Percentiles rank a stretch among this genome's conserved stretches.
These are phyloP conservation scores for Tragelaphus scriptus DNA, from an alignment of 2,113 vertebrate species.

Conservation along the genomic window DNA sequence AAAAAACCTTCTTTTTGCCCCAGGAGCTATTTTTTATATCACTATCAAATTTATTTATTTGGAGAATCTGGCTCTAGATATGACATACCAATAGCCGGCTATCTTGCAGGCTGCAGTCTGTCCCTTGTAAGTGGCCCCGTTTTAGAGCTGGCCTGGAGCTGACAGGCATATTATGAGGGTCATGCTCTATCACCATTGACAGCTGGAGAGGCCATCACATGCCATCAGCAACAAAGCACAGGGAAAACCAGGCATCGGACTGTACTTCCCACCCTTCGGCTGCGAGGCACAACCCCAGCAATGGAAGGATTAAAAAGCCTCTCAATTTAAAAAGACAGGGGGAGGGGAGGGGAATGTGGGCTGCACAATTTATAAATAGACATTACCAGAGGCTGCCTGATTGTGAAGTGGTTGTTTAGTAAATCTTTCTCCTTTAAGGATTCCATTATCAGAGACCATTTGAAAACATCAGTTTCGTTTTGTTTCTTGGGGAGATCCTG, in stretches of 20 bases:
- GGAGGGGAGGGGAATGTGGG: constrained; percentile 74
- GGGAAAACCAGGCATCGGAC: constrained; percentile 75
- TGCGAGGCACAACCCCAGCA: constrained; percentile 76
- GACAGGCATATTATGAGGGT: constrained; percentile 72
- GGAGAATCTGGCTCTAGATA: not conserved
- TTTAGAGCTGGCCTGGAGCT: constrained; percentile 53
- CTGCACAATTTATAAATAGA: constrained; percentile 84
- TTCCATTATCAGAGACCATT: constrained; percentile 48
- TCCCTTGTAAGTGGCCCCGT: constrained; percentile 65
- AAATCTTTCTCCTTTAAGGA: constrained; percentile 58
- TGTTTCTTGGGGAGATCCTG: constrained; percentile 38
- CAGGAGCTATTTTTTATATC: constrained; percentile 23
- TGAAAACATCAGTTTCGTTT: constrained; percentile 34
- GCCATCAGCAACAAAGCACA: constrained; percentile 81
- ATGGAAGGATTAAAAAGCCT: constrained; percentile 89
- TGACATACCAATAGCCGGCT: constrained; percentile 5
- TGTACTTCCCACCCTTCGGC: constrained; percentile 78
- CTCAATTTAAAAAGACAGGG: constrained; percentile 82
- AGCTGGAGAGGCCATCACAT: constrained; percentile 84
- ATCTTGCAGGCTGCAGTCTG: constrained; percentile 48
- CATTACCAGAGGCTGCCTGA: constrained; percentile 65
- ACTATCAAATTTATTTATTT: not conserved
- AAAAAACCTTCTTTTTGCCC: not conserved
- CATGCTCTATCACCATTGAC: constrained; percentile 87
- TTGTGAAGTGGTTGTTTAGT: constrained; percentile 68